A percentile compares a stretch with the other conserved stretches of the same genome.
Evolutionary conservation across 64 coral and sea anemone genomes (phyloP).

Genomic region (Orbicella faveolata): DNA sequence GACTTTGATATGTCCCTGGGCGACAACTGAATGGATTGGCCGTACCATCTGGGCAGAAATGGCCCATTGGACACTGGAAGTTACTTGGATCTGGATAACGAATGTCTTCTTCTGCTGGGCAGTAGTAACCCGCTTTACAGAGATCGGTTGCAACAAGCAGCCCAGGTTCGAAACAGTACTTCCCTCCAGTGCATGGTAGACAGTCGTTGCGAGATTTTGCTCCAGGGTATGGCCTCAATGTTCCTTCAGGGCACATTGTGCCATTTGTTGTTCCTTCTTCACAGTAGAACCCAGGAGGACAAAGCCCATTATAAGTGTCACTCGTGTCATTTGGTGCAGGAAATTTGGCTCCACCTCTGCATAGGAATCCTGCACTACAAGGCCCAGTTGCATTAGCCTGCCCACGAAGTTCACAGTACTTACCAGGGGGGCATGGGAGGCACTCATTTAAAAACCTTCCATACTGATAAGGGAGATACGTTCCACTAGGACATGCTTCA

Average conservation of each 20-base stretch:
- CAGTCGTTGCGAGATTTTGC: slow-evolving; percentile 67
- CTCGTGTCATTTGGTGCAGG: slow-evolving; percentile 62
- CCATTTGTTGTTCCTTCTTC: slow-evolving; percentile 81
- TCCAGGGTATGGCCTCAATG: slow-evolving; percentile 67
- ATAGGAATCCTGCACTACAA: slow-evolving; percentile 77
- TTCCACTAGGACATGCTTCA: slow-evolving; percentile 76
- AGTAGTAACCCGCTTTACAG: slow-evolving; percentile 82
- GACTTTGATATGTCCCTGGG: slow-evolving; percentile 87
- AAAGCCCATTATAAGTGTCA: slow-evolving; percentile 53
- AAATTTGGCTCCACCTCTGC: slow-evolving; percentile 74
- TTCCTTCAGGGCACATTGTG: slow-evolving; percentile 81
- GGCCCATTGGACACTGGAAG: slow-evolving; percentile 74
- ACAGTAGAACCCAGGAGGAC: slow-evolving; percentile 84
- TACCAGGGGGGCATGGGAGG: slow-evolving; percentile 65
- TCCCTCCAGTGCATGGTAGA: slow-evolving; percentile 73
- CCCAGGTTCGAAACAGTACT: slow-evolving; percentile 83
- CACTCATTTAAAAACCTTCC: slow-evolving; percentile 80
- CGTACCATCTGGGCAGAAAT: slow-evolving; percentile 83
- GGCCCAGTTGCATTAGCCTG: slow-evolving; percentile 62
- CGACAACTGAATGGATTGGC: slow-evolving; percentile 74
- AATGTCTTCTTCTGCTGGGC: slow-evolving; percentile 80
- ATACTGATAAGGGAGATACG: slow-evolving; percentile 63
- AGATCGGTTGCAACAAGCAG: slow-evolving; percentile 46
- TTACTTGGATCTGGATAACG: slow-evolving; percentile 56
- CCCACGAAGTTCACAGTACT: slow-evolving; percentile 78